phyloP scores from a whole-genome alignment of 2,797 vertebrate species.

The Nasua narica region DNA sequence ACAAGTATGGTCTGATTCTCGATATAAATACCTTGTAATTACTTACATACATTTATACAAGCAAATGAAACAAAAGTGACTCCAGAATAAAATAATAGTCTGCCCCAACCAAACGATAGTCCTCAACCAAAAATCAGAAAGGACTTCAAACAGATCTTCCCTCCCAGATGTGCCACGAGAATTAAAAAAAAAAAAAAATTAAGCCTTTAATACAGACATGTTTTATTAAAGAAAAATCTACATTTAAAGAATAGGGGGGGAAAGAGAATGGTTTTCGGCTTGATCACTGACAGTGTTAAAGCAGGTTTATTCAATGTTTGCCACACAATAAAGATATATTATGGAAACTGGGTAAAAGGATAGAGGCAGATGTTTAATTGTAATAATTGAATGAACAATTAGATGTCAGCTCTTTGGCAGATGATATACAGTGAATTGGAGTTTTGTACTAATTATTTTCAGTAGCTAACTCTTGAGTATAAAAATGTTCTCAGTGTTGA shows the following conservation, averaged over 20 bases:
- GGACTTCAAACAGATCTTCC: background rate
- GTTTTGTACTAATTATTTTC: constrained; percentile 67
- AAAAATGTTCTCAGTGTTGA: constrained; percentile 59
- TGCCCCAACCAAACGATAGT: background rate
- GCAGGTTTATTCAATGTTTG: constrained; percentile 44
- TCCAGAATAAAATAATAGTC: background rate
- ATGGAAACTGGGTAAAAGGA: constrained; percentile 40
- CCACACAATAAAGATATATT: constrained; percentile 57
- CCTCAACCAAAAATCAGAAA: constrained; percentile 21
- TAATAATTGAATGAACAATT: constrained; percentile 62
- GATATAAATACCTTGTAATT: background rate
- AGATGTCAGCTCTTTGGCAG: constrained; percentile 62
- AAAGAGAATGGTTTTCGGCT: background rate
- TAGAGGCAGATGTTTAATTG: constrained; percentile 68
- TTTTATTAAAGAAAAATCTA: constrained; percentile 40
- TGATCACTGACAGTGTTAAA: constrained; percentile 13
- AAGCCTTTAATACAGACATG: background rate
- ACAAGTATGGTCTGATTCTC: background rate
- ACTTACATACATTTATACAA: background rate
- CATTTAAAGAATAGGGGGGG: background rate
- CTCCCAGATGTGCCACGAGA: background rate
- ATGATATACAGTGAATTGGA: constrained; percentile 53
- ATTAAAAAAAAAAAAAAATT: background rate
- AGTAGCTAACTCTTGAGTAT: constrained; percentile 57
- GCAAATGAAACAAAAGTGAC: background rate